Conservation (phyloP, 1,140 invertebrate species). For the Pseudomyrmex flavicornis region DNA sequence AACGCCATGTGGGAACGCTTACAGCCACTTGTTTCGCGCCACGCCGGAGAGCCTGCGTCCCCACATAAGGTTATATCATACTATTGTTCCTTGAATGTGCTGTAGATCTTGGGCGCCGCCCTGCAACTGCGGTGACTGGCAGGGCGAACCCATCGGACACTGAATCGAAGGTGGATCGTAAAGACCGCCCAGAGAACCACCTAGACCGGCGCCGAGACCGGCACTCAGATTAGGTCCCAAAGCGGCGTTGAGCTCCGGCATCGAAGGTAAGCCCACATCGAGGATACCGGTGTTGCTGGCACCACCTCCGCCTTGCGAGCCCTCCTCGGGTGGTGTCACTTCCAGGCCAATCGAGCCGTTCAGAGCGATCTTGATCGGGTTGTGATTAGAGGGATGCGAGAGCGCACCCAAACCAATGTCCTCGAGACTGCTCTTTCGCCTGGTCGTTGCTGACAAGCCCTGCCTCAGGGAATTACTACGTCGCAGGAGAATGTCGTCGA, state of each 20-base stretch:
- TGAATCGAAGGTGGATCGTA: constrained; percentile 79
- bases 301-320: constrained; percentile 81
- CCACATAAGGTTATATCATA: constrained; percentile 97
- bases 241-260: constrained; percentile 72
- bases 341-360: constrained; percentile 94
- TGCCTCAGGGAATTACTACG: constrained; percentile 94
- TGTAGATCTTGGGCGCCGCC: constrained; percentile 88
- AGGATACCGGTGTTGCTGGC: constrained; percentile 86
- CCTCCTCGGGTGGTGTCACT: constrained; percentile 93
- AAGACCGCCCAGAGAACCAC: constrained; percentile 83
- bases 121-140: constrained; percentile 75
- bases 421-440: constrained; percentile 93
- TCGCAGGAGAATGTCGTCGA: constrained; percentile 93
- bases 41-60: constrained; percentile 91
- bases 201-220: constrained; percentile 79
- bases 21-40: constrained; percentile 89
- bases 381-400: constrained; percentile 87
- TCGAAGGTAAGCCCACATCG: constrained; percentile 86
- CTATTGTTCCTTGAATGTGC: constrained; percentile 94
- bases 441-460: constrained; percentile 87
- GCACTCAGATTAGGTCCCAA: constrained; percentile 65
- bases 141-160: constrained; percentile 70
- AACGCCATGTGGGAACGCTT: constrained; percentile 83
- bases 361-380: constrained; percentile 93
- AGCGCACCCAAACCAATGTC: constrained; percentile 90